Percentiles rank a stretch among this genome's conserved stretches.
Conservation (phyloP, 1,140 invertebrate species). For the Drosophila setifemur region DNA sequence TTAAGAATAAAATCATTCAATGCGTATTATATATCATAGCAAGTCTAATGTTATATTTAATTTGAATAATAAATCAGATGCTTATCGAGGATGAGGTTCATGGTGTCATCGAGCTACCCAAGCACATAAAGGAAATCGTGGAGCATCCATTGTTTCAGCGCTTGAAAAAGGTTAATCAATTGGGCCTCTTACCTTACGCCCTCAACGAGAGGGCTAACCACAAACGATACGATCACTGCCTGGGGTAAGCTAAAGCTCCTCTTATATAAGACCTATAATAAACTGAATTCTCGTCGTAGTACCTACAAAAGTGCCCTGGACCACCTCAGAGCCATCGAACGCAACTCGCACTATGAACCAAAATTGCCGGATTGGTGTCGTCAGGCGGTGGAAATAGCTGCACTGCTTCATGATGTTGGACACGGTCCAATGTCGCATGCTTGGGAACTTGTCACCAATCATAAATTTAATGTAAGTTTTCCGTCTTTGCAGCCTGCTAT, state of each 20-base stretch:
- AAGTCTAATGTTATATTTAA: background rate
- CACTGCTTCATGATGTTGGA: constrained; percentile 87
- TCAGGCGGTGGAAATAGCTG: constrained; percentile 83
- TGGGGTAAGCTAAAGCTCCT: constrained; percentile 45
- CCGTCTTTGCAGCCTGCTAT: background rate
- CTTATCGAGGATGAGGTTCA: constrained; percentile 59
- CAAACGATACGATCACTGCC: constrained; percentile 67
- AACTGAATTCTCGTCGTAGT: background rate
- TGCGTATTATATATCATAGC: too few relatives aligned
- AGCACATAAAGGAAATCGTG: constrained; percentile 45
- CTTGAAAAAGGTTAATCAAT: constrained; percentile 57
- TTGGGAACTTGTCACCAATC: constrained; percentile 83
- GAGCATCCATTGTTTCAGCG: constrained; percentile 62
- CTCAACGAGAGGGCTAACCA: constrained; percentile 14
- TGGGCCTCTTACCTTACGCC: constrained; percentile 32
- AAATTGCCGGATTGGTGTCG: constrained; percentile 61
- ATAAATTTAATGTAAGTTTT: constrained; percentile 55
- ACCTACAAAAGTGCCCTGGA: constrained; percentile 51
- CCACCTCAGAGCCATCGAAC: constrained; percentile 48
- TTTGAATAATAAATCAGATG: constrained; percentile 23
- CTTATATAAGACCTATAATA: background rate
- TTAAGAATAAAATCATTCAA: too few relatives aligned
- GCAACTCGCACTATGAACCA: constrained; percentile 45
- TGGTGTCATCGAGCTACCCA: constrained; percentile 53
- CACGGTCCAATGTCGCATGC: constrained; percentile 87